Conservation (phyloP, 2,797 vertebrate species). For the Pogoniulus pusillus region DNA sequence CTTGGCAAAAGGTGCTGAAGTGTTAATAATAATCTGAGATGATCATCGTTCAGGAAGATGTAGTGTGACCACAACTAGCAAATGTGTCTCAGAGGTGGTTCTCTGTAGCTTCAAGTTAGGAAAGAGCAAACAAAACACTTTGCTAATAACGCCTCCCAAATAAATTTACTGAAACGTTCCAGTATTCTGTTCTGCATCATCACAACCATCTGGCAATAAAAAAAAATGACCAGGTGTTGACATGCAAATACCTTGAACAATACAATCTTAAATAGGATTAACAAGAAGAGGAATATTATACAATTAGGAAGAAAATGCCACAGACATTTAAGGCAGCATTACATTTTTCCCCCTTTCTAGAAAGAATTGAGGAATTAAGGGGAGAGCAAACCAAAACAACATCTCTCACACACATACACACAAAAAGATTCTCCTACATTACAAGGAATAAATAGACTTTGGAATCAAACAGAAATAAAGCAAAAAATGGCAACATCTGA, state of each 20-base stretch:
- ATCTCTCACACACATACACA: rapidly evolving
- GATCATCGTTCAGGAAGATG: background rate
- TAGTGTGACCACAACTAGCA: background rate
- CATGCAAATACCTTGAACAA: slow-evolving; percentile 39
- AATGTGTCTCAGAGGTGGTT: slow-evolving; percentile 26
- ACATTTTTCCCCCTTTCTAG: background rate
- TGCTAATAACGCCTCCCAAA: slow-evolving; percentile 23
- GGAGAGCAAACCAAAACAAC: background rate
- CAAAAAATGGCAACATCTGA: background rate
- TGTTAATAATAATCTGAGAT: background rate
- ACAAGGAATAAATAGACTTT: background rate
- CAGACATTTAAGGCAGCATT: background rate
- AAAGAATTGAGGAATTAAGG: background rate
- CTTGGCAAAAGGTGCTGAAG: background rate
- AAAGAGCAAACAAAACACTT: slow-evolving; percentile 28
- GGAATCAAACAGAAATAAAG: background rate
- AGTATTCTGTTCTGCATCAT: slow-evolving; percentile 58
- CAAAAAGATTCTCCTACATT: background rate
- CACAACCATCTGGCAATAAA: slow-evolving; percentile 63
- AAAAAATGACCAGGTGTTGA: slow-evolving; percentile 62
- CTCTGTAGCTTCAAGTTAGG: slow-evolving; percentile 38
- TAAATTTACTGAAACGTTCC: slow-evolving; percentile 45
- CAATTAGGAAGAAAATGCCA: slow-evolving; percentile 4
- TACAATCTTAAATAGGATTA: background rate
- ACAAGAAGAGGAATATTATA: background rate